Evolutionary conservation across 1,140 invertebrate genomes (phyloP).

Genomic region (Colletes gigas): DNA sequence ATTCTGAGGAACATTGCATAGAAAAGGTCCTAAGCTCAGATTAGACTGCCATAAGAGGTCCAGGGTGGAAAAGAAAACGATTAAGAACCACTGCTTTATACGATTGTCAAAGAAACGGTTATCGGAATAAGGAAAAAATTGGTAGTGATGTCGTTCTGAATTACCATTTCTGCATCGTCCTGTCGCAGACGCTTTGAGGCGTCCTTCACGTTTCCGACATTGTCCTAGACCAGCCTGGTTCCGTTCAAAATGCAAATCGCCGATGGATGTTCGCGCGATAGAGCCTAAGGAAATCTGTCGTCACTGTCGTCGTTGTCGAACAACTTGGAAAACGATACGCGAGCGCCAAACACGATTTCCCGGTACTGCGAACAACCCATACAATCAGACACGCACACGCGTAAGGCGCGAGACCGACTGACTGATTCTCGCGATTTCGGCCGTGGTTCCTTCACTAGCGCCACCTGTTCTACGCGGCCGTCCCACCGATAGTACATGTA

Average conservation of each 20-base stretch:
- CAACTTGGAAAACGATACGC: neutral
- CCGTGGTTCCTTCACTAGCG: slow-evolving; percentile 59
- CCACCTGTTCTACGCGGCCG: slow-evolving; percentile 63
- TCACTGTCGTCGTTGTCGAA: slow-evolving; percentile 4
- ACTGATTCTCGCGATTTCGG: slow-evolving; percentile 47
- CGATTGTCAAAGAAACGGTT: no score
- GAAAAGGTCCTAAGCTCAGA: no score
- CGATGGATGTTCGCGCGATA: neutral
- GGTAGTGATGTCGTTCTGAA: neutral
- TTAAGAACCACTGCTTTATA: no score
- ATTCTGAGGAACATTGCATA: no score
- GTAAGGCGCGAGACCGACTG: slow-evolving; percentile 73
- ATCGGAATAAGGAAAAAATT: neutral
- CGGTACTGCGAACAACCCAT: slow-evolving; percentile 3
- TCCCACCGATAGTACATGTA: slow-evolving; percentile 1
- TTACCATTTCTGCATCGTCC: slow-evolving; percentile 63
- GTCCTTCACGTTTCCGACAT: slow-evolving; percentile 56
- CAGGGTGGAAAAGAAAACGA: no score
- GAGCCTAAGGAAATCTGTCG: neutral
- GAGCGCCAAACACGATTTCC: slow-evolving; percentile 1
- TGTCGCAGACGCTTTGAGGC: slow-evolving; percentile 45
- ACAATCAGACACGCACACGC: slow-evolving; percentile 60
- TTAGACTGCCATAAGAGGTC: no score
- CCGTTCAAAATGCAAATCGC: slow-evolving; percentile 1
- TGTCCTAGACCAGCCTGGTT: slow-evolving; percentile 38